phyloP scores from a whole-genome alignment of 2,888 invertebrate genomes.

The Amphipoea oculea region DNA sequence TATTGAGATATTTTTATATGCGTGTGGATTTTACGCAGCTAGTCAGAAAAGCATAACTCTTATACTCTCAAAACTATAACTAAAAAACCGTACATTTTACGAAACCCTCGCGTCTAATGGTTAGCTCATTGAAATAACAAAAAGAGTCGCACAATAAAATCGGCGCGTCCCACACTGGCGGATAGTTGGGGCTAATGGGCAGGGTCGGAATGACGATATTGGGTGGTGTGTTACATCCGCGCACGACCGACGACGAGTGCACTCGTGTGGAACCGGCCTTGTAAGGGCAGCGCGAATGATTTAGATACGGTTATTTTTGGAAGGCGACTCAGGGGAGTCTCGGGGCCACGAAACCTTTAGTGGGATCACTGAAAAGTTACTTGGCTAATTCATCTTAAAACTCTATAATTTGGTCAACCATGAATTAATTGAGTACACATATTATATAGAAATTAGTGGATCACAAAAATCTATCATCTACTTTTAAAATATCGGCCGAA shows the following conservation, averaged over 20 bases:
- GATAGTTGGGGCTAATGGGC: slow-evolving; percentile 70
- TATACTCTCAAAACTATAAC: not conserved
- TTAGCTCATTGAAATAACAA: slow-evolving; percentile 41
- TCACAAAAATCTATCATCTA: not conserved
- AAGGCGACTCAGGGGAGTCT: slow-evolving; percentile 16
- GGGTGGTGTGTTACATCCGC: slow-evolving; percentile 81
- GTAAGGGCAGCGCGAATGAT: slow-evolving; percentile 66
- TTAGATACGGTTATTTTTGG: slow-evolving; percentile 60
- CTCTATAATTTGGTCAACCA: not conserved
- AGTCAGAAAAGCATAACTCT: not conserved
- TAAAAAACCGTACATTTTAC: not conserved
- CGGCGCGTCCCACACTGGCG: slow-evolving; percentile 52
- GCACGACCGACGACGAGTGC: slow-evolving; percentile 79
- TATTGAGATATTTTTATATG: not conserved
- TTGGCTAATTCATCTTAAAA: not conserved
- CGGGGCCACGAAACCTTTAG: slow-evolving; percentile 4
- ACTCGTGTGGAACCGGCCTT: slow-evolving; percentile 80
- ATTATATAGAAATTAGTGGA: not conserved
- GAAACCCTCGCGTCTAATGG: slow-evolving; percentile 18
- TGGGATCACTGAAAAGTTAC: not conserved
- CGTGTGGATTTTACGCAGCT: not conserved
- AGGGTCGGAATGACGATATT: slow-evolving; percentile 79
- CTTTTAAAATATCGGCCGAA: not conserved
- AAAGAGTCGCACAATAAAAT: slow-evolving; percentile 52
- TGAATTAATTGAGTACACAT: too few relatives aligned